Evolutionary conservation across 2,888 invertebrate species (phyloP), one percentile per base, ranked within the genome.

Genomic region (Caenorhabditis becei): DNA sequence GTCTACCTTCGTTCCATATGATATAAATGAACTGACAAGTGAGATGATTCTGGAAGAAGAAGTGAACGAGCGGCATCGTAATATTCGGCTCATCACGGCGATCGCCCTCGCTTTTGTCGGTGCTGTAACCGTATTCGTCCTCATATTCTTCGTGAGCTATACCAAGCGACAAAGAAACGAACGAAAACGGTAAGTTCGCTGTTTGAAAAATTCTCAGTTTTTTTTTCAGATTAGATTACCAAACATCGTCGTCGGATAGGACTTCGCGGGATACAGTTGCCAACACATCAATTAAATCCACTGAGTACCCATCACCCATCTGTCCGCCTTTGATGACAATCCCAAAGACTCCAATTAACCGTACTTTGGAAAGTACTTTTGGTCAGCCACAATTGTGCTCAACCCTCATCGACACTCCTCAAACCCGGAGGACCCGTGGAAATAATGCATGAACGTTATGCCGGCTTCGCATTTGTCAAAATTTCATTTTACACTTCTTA

Each of bases 71-170:
- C 56, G 69, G 41, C 79, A 84, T 58, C 65, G 72, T 0, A 81
- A 77, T 37, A 84, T 84, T 56, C 77, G 86, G 35, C 65, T 88
- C 53, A 86, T 84, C 77, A 85, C 89, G 14, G 88, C 88, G 24
- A 82, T 89, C n/a, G 87, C 86, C 7, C 70, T 90, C 24, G 89
- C 87, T 1, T 77, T 85, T n/a, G 85, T 90, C 8, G 88, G 83
- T 1, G 84, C 83, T 1, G 58, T 89, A 11, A 87, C 89, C 8
- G 67, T 89, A 28, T 79, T 84, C 28, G 84, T 90, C 16, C 65
- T 90, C 35, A 84, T 79, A 32, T 79, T 86, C 54, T 88, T 90
- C 51, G 88, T 98, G 97, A 93, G 79, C 54, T 87, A 88, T 65
- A 77, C 79, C 0, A 82, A 80, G 49, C 80, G 82, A 23, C 85